Evolutionary conservation across 2,888 invertebrate genomes (phyloP), one percentile per base, ranked within the genome.

Genomic region (Allophyes oxyacanthae): DNA sequence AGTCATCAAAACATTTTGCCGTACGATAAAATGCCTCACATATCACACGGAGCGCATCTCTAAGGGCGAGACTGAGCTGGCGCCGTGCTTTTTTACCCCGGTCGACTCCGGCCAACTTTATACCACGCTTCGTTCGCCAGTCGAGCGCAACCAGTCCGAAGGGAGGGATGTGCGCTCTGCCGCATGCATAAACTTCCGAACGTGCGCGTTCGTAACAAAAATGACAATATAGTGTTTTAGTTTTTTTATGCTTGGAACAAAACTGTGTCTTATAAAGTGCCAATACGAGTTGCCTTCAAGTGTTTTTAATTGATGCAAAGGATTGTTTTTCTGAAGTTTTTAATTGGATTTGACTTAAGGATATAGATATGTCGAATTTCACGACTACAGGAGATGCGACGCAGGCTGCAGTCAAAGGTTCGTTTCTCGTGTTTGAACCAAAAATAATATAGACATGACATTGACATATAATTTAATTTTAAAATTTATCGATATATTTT

Each of bases 11-110:
- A 45, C 38, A 30, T 58, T 54, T 59, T 50, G 56, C 51, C 62
- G 56, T 66, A 84, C 88, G 89, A 89, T 88, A 88, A 84, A 84
- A 82, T 82, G 76, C 76, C 75, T 67, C 74, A 77, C 76, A 81
- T 80, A 83, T 76, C 75, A 66, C 60, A 59, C 64, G 56, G 58
- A 79, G 86, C 82, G 84, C 93, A 91, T 91, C 94, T 88, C 94
- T 94, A 92, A 89, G 91, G 92, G 92, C 93, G 88, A 90, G 92
- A 90, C 91, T 78, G 82, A 84, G 81, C 82, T 94, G 94, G 94
- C 94, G 94, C 94, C 93, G 91, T 79, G 85, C 90, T 91, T 92
- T 92, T 92, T 93, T 91, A 90, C 91, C 91, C 91, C 84, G 88
- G 81, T 74, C 74, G 74, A 79, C 78, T 83, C 80, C 72, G 81